These are phyloP conservation scores for Magallana angulata DNA, from an alignment of 1,140 invertebrate species.

Conservation along the genomic window DNA sequence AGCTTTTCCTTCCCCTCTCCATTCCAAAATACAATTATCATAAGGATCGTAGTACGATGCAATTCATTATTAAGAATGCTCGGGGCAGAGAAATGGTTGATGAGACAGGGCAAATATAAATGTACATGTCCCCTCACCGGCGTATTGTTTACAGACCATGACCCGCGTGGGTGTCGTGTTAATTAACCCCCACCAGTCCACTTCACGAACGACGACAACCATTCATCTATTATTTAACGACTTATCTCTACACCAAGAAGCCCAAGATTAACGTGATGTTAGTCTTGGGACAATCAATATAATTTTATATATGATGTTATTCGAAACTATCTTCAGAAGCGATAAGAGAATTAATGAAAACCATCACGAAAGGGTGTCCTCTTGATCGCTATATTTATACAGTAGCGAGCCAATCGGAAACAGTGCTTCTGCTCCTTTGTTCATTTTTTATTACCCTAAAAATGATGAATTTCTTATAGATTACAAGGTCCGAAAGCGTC, in stretches of 20 bases:
- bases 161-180: background rate
- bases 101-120: background rate
- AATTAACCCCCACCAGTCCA: background rate
- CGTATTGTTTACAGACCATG: background rate
- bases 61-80: background rate
- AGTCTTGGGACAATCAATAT: background rate
- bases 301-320: slow-evolving; percentile 15
- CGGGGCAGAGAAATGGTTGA: background rate
- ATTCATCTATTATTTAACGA: slow-evolving; percentile 30
- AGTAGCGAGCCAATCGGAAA: background rate
- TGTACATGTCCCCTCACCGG: background rate
- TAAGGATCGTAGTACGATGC: background rate
- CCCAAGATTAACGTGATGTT: background rate
- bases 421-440: background rate
- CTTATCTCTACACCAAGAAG: background rate
- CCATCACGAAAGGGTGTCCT: background rate
- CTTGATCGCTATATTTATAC: background rate
- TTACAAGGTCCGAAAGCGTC: too few species aligned
- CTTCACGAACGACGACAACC: background rate
- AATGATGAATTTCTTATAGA: background rate
- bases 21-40: too few species aligned
- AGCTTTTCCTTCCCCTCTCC: too few species aligned
- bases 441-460: background rate
- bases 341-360: background rate
- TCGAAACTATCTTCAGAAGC: background rate